phyloP scores from a whole-genome alignment of 2,113 vertebrate species.

The Corythaeola cristata region DNA sequence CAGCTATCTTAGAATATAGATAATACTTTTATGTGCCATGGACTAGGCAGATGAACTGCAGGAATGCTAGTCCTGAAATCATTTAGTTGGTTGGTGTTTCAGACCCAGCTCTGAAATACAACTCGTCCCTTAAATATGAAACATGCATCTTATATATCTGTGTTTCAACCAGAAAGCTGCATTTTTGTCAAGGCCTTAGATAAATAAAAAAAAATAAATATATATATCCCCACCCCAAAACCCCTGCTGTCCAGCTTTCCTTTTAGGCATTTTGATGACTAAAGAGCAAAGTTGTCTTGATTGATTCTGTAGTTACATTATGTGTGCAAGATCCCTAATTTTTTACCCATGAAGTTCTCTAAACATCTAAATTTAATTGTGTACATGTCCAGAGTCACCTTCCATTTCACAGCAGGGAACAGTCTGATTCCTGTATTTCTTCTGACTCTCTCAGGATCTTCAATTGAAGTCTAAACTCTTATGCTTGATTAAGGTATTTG shows the following conservation, averaged over 20 bases:
- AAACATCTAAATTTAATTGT: not conserved
- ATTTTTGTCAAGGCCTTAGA: not conserved
- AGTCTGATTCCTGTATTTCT: not conserved
- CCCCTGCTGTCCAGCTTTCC: accelerated
- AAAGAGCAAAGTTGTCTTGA: not conserved
- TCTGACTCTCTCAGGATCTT: not conserved
- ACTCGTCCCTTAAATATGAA: not conserved
- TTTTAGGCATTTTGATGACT: not conserved
- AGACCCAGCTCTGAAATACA: not conserved
- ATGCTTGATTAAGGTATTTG: not conserved
- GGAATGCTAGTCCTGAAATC: not conserved
- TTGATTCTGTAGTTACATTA: not conserved
- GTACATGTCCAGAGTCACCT: not conserved
- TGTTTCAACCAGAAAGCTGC: not conserved
- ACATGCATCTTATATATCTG: accelerated
- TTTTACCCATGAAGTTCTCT: not conserved
- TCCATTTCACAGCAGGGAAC: not conserved
- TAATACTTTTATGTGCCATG: not conserved
- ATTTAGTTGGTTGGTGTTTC: not conserved
- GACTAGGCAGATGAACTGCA: not conserved
- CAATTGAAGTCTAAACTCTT: not conserved
- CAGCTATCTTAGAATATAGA: not conserved
- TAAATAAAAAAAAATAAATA: not conserved
- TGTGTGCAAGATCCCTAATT: not conserved
- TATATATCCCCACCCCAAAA: too few species aligned